Evolutionary conservation across 2,888 invertebrate genomes (phyloP).

Genomic region (Arctia plantaginis): DNA sequence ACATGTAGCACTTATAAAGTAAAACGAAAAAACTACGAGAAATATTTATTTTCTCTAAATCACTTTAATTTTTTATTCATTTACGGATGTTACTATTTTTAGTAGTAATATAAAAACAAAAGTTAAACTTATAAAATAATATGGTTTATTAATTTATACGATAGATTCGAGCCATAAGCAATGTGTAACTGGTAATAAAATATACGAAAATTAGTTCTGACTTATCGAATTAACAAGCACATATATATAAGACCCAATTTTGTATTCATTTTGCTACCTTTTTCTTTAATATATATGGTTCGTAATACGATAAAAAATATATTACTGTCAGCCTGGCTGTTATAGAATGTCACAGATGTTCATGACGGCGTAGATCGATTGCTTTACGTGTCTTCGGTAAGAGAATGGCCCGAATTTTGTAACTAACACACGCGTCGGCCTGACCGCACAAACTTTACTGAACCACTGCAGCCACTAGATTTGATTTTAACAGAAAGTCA

Average conservation of each 20-base stretch:
- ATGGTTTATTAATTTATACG: too few species aligned
- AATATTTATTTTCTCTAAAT: neutral
- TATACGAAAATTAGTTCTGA: too few species aligned
- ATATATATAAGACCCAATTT: too few species aligned
- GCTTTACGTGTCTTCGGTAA: constrained; percentile 1
- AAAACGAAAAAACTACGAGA: neutral
- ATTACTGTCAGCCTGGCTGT: neutral
- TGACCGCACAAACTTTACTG: neutral
- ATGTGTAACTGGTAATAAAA: too few species aligned
- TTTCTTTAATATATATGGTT: neutral
- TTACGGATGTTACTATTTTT: neutral
- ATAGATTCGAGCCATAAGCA: too few species aligned
- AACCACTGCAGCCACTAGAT: neutral
- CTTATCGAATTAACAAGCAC: too few species aligned
- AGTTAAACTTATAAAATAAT: neutral
- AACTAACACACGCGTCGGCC: neutral
- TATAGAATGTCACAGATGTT: constrained; percentile 1
- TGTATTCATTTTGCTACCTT: neutral
- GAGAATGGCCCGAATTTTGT: neutral
- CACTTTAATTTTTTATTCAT: neutral
- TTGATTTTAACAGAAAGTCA: neutral
- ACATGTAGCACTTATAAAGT: neutral
- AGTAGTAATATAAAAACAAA: neutral
- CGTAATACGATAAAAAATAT: neutral
- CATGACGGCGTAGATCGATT: neutral